Evolutionary conservation across 2,888 invertebrate species (phyloP).

Genomic region (Pseudococcus viburni): DNA sequence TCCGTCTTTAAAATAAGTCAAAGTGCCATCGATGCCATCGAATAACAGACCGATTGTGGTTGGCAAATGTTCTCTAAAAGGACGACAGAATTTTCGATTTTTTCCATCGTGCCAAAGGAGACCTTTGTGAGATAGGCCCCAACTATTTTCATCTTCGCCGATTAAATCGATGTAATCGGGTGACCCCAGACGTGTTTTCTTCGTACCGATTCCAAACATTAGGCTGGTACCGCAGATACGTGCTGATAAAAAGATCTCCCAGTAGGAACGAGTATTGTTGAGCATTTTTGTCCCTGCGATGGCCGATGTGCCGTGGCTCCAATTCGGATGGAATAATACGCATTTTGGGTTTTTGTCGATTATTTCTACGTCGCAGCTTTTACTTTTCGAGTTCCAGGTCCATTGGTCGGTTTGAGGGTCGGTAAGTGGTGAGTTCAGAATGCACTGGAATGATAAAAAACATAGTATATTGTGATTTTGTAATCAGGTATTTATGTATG

Average conservation of each 20-base stretch:
- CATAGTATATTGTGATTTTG: too few relatives aligned
- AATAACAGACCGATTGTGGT: conserved; percentile 80
- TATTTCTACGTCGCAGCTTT: conserved; percentile 74
- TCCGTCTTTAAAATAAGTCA: conserved; percentile 82
- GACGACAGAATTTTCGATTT: conserved; percentile 77
- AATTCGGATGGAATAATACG: conserved; percentile 83
- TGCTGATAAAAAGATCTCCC: conserved; percentile 76
- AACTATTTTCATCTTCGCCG: conserved; percentile 80
- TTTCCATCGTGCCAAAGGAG: conserved; percentile 79
- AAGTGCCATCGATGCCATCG: conserved; percentile 79
- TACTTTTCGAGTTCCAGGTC: conserved; percentile 78
- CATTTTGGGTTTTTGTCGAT: conserved; percentile 75
- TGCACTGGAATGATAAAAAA: conserved; percentile 12
- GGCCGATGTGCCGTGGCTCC: conserved; percentile 83
- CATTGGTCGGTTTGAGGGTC: conserved; percentile 74
- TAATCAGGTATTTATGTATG: too few relatives aligned
- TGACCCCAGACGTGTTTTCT: conserved; percentile 76
- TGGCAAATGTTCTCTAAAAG: conserved; percentile 80
- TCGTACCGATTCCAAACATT: conserved; percentile 82
- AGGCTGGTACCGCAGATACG: conserved; percentile 82
- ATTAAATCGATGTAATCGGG: conserved; percentile 80
- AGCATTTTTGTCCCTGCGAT: conserved; percentile 78
- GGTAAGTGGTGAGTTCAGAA: not conserved
- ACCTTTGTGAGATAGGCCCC: conserved; percentile 84
- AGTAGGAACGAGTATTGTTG: conserved; percentile 75